These are phyloP conservation scores for Thermophis baileyi DNA, from an alignment of 2,113 vertebrate genomes.

Conservation along the genomic window DNA sequence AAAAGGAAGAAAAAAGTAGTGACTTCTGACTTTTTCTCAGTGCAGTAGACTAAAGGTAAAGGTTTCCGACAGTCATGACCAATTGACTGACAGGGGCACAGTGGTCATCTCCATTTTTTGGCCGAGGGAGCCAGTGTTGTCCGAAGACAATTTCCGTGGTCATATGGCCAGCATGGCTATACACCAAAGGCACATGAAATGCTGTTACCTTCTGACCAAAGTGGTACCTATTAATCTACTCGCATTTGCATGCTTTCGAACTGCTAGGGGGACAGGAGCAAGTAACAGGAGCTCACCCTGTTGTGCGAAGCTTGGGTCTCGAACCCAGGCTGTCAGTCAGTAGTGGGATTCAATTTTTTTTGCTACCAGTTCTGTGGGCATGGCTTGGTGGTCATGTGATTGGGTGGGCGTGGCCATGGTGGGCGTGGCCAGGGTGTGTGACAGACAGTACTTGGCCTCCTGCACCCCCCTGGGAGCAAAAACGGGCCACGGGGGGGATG, in stretches of 20 bases:
- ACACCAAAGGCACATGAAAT: neutral
- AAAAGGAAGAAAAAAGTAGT: neutral
- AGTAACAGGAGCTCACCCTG: neutral
- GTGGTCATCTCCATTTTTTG: neutral
- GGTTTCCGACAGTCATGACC: neutral
- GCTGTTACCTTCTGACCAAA: neutral
- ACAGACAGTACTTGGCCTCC: too few species aligned
- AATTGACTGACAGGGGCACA: neutral
- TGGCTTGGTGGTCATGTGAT: too few species aligned
- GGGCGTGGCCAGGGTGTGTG: too few species aligned
- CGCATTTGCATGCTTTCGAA: neutral
- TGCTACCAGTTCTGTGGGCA: too few species aligned
- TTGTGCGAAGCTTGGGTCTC: neutral
- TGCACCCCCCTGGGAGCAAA: too few species aligned
- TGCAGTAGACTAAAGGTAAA: neutral
- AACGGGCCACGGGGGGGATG: too few species aligned
- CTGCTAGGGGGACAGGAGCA: neutral
- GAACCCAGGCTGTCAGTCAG: neutral
- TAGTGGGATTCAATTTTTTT: too few species aligned
- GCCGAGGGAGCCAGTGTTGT: neutral
- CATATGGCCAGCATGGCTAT: neutral
- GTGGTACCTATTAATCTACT: neutral
- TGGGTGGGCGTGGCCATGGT: too few species aligned
- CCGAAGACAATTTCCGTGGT: neutral
- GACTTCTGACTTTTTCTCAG: neutral